Evolutionary conservation across 1,140 invertebrate species (phyloP), one percentile per base, ranked within the genome.

Genomic region (Kradibia gibbosae): DNA sequence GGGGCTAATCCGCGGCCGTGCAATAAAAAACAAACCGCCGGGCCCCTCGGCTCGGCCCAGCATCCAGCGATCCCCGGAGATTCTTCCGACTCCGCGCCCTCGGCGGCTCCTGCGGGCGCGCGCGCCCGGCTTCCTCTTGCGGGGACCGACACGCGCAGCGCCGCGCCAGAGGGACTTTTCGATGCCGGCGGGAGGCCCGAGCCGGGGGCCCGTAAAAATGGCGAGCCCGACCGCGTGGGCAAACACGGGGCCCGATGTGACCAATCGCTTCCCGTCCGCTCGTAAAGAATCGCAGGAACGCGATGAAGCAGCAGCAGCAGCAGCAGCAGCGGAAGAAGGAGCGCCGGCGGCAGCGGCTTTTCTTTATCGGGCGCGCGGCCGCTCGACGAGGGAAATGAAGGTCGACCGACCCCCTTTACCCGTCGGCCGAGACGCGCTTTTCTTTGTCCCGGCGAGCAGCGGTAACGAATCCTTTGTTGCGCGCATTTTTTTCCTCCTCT

Each of bases 11-110:
- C 86, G 85, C 84, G 86, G 86, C 85, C 67, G 55, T 88, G 87
- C 88, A 88, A 88, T 88, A 88, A 88, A 88, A 88, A n/a, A n/a
- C n/a, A n/a, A n/a, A n/a, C n/a, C n/a, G n/a, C 85, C 70, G 70
- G 78, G n/a, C n/a, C 53, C 36, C 50, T 17, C 31, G 17, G 48
- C 42, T 31, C 57, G 36, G n/a, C 34, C 36, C 20, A n/a, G 42
- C 53, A 22, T 57, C 17, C 73, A 25, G 22, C 31, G 72, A 20
- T 48, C 13, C 22, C 15, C 36, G 60, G 42, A 22, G 17, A 34
- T 39, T 48, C 20, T 45, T 17, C 39, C 34, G n/a, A 3, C 57
- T 62, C 57, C 4, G 25, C 28, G 3, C 15, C 55, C 55, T n/a
- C 55, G 15, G 10, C 55, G 55, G 7, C 55, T 57, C n/a, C 55